Percentiles rank a stretch among this genome's conserved stretches.
These are phyloP conservation scores for Coregonus clupeaformis DNA, from an alignment of 2,113 vertebrate genomes.

Conservation along the genomic window DNA sequence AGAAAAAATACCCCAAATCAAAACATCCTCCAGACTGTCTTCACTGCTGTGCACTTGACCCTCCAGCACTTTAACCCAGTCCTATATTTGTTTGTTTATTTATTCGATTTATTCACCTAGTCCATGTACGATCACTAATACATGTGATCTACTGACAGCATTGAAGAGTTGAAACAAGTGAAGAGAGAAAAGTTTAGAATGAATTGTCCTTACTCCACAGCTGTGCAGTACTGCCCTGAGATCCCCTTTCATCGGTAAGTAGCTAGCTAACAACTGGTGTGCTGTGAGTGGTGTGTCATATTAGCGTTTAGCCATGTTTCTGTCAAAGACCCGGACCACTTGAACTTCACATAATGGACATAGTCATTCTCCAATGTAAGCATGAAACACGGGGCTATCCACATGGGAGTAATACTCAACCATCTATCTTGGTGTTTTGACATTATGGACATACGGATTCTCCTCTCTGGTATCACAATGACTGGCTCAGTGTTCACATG, in stretches of 20 bases:
- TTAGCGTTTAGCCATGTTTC: constrained; percentile 5
- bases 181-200: constrained; percentile 66
- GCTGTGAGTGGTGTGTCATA: neutral
- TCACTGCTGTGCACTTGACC: constrained; percentile 87
- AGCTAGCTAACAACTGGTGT: constrained; percentile 17
- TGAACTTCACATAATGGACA: neutral
- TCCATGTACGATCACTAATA: constrained; percentile 48
- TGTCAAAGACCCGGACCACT: neutral
- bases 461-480: neutral
- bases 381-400: neutral
- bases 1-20: constrained; percentile 82
- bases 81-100: constrained; percentile 70
- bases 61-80: constrained; percentile 83
- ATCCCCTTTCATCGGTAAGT: constrained; percentile 94
- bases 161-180: constrained; percentile 61
- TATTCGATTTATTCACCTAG: constrained; percentile 45
- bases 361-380: neutral
- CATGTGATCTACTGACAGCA: constrained; percentile 59
- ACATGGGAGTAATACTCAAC: neutral
- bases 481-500: neutral
- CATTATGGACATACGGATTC: no score
- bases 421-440: neutral
- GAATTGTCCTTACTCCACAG: constrained; percentile 83
- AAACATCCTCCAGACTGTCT: constrained; percentile 83
- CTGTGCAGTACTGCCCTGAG: constrained; percentile 88